Evolutionary conservation across 1,140 invertebrate genomes (phyloP).

Genomic region (Harlomillsia oculata): DNA sequence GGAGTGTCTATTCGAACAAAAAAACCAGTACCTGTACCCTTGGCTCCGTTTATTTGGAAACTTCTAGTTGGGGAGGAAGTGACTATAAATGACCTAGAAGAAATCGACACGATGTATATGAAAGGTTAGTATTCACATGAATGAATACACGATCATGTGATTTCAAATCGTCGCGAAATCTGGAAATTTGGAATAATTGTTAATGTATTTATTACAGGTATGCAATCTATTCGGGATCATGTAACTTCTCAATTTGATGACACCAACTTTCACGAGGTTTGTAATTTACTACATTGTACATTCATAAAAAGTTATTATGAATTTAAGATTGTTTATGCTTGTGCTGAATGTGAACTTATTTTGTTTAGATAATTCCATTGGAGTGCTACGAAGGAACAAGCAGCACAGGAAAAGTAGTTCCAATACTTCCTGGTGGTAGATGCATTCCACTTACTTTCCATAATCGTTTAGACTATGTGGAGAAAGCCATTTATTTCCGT

Average conservation of each 20-base stretch:
- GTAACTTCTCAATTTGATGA: conserved; percentile 38
- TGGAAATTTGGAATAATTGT: too few species aligned
- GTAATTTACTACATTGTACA: neutral
- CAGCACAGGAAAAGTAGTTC: conserved; percentile 48
- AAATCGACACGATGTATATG: conserved; percentile 46
- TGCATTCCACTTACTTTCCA: conserved; percentile 52
- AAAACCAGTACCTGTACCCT: conserved; percentile 52
- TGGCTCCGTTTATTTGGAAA: conserved; percentile 58
- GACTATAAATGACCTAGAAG: conserved; percentile 53
- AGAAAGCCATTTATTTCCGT: conserved; percentile 51
- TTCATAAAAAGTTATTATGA: too few species aligned
- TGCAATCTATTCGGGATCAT: conserved; percentile 30
- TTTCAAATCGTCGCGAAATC: too few species aligned
- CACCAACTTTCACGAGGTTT: conserved; percentile 53
- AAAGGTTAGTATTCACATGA: too few species aligned
- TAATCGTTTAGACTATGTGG: conserved; percentile 53
- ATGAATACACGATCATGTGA: too few species aligned
- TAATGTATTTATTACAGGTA: too few species aligned
- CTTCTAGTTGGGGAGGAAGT: conserved; percentile 52
- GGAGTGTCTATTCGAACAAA: conserved; percentile 51
- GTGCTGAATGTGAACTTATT: neutral
- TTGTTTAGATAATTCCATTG: conserved; percentile 49
- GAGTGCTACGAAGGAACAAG: conserved; percentile 57
- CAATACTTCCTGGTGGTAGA: conserved; percentile 52
- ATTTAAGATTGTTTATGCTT: too few species aligned